These are phyloP conservation scores for Cyphomyrmex costatus DNA, from an alignment of 1,140 invertebrate genomes.

Conservation along the genomic window DNA sequence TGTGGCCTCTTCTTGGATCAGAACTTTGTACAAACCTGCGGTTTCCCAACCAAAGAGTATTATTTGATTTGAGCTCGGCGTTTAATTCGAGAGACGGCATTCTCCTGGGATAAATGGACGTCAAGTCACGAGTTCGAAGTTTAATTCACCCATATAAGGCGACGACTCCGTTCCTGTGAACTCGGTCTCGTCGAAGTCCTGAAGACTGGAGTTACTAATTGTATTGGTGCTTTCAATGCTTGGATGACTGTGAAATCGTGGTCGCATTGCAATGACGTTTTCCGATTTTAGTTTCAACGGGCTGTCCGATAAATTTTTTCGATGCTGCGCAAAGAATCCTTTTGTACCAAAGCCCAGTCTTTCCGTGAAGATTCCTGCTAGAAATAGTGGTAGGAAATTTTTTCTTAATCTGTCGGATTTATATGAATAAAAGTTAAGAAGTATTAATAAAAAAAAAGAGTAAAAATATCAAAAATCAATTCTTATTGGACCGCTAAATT, in stretches of 20 bases:
- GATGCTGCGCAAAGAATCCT: conserved; percentile 75
- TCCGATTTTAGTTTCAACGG: conserved; percentile 58
- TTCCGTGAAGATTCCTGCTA: conserved; percentile 77
- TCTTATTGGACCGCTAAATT: too few species aligned
- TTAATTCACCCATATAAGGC: conserved; percentile 89
- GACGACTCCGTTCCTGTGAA: conserved; percentile 89
- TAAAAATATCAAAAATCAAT: too few species aligned
- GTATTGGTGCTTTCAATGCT: conserved; percentile 86
- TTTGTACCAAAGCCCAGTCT: conserved; percentile 75
- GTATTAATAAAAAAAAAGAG: background rate
- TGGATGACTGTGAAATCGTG: conserved; percentile 77
- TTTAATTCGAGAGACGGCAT: conserved; percentile 25
- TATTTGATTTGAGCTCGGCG: background rate
- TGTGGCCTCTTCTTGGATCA: background rate
- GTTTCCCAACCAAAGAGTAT: background rate
- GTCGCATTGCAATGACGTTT: background rate
- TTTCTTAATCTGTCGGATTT: background rate
- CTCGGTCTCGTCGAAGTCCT: conserved; percentile 90
- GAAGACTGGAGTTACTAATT: conserved; percentile 91
- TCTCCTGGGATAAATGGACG: background rate
- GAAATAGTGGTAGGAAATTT: background rate
- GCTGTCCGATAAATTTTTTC: conserved; percentile 45
- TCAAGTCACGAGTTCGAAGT: conserved; percentile 84
- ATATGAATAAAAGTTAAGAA: background rate
- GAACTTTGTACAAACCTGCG: background rate